Conservation (phyloP, 1,140 invertebrate species). For the Drosophila melanica region DNA sequence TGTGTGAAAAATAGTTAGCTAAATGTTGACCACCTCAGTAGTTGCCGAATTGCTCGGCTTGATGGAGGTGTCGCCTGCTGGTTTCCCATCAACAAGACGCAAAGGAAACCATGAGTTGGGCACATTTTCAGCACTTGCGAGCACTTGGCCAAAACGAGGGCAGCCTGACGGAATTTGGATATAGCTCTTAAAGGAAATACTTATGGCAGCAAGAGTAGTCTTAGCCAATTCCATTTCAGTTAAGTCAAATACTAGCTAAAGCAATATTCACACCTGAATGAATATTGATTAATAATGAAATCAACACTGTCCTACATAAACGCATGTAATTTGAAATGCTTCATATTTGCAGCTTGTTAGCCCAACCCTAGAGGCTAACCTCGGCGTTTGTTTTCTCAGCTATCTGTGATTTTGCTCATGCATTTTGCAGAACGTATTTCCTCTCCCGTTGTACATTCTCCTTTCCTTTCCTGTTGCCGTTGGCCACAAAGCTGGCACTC, state of each 20-base stretch:
- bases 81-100: constrained; percentile 32
- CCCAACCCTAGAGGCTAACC: constrained; percentile 16
- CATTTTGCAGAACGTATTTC: constrained; percentile 33
- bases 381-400: constrained; percentile 13
- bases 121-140: constrained; percentile 58
- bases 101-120: constrained; percentile 70
- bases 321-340: not conserved
- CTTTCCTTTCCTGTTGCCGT: constrained; percentile 35
- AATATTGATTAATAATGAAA: constrained; percentile 20
- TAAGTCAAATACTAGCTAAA: too few relatives aligned
- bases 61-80: constrained; percentile 7
- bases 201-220: too few relatives aligned
- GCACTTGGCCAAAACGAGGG: not conserved
- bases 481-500: constrained; percentile 31
- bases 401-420: constrained; percentile 7
- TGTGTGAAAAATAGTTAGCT: constrained; percentile 65
- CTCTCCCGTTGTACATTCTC: constrained; percentile 38
- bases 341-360: not conserved
- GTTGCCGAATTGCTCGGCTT: constrained; percentile 13
- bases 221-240: too few relatives aligned
- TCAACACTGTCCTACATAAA: not conserved
- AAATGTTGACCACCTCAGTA: constrained; percentile 70
- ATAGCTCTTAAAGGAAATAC: too few relatives aligned
- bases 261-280: not conserved
- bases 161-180: not conserved